Evolutionary conservation across 2,888 invertebrate genomes (phyloP).

Genomic region (Cheilosia variabilis): DNA sequence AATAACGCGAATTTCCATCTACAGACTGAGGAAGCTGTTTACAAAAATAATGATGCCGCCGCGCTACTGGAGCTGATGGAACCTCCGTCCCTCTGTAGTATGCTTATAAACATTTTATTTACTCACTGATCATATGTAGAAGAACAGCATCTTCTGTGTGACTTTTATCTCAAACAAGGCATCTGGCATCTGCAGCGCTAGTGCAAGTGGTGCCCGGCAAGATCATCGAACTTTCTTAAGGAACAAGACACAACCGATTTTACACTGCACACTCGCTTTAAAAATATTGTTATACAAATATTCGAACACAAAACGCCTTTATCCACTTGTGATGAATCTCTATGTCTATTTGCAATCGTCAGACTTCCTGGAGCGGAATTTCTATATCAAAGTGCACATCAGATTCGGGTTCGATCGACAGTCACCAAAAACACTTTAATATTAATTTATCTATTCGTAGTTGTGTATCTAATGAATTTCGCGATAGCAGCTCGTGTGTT

Average conservation of each 20-base stretch:
- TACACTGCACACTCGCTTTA: conserved; percentile 48
- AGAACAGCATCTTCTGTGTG: conserved; percentile 24
- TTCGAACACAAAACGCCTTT: conserved; percentile 19
- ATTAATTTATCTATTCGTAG: conserved; percentile 13
- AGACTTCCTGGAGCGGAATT: conserved; percentile 35
- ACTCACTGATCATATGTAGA: conserved; percentile 11
- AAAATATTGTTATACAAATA: neutral
- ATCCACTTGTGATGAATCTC: conserved; percentile 23
- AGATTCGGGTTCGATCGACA: neutral
- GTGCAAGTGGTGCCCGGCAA: conserved; percentile 30
- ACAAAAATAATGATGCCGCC: conserved; percentile 29
- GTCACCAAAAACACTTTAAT: conserved; percentile 22
- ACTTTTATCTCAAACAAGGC: conserved; percentile 21
- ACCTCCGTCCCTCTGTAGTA: conserved; percentile 20
- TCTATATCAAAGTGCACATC: conserved; percentile 7
- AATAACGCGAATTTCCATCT: conserved; percentile 35
- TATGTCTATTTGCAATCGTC: conserved; percentile 14
- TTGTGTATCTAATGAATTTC: conserved; percentile 60
- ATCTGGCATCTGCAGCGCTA: conserved; percentile 15
- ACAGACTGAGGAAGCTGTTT: conserved; percentile 45
- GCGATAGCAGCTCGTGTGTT: conserved; percentile 56
- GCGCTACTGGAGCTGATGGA: conserved; percentile 17
- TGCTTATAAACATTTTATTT: conserved; percentile 50
- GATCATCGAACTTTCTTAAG: conserved; percentile 71
- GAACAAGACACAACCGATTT: conserved; percentile 43